Base-by-base conservation (phyloP, 2,113 vertebrate genomes). In the Fregata magnificens region DNA sequence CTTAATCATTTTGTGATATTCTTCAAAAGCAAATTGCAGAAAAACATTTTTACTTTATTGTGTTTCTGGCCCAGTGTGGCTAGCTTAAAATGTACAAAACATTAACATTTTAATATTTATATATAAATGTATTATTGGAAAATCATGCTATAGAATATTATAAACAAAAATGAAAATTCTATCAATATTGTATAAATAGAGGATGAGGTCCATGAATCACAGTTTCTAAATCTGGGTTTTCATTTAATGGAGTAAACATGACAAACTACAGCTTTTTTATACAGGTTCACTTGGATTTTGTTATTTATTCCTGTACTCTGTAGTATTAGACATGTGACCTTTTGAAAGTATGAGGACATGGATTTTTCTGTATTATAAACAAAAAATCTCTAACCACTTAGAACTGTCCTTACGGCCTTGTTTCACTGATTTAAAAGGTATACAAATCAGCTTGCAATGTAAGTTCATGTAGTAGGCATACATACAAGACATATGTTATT, bases 61-160 rank as follows among this genome's bases (percentile, higher is more conserved):
- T 97, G 71, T 97, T 97, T 96, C 88, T 97, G 95, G 89, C 95
- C 95, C 79, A 20, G 44, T 78, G 76, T 74, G 87, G 95, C 94
- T 94, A 74, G 84, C 90, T 90, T 88, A 90, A 97, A 96, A 65
- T 95, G 87, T 97, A 97, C 65, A 97, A 93, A 97, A 88, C 95
- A 90, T 88, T 96, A 97, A 96, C 92, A 79, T 97, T 97, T 97
- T 96, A 81, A 96, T 97, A 97, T 97, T 97, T 96, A 97, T 97
- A 94, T 89, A 92, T 89, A 96, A 88, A 96, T 95, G 38, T 97
- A 92, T 97, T 96, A 95, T 96, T 95, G 73, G 86, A 59, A 95
- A 93, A 90, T 85, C 56, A 69, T 62, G 34, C 63, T 92, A 97
- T 95, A 96, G 82, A 72, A 66, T 95, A 91, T 95, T 95, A 82